Conservation (phyloP, 2,888 invertebrate species). For the Ctena decussata region DNA sequence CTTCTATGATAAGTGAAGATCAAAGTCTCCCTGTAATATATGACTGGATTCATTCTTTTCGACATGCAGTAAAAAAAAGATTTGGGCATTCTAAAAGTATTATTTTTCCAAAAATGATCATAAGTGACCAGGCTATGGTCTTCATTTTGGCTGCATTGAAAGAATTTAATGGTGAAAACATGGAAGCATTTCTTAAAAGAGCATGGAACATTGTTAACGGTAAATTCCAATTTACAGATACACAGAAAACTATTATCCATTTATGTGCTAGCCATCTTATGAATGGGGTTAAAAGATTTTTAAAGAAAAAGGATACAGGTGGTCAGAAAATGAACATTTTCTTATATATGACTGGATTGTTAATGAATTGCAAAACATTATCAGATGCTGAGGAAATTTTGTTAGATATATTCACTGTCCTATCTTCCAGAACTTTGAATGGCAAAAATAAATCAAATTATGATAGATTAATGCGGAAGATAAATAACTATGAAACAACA, state of each 20-base stretch:
- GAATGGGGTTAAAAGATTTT: slow-evolving; percentile 4
- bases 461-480: slow-evolving; percentile 18
- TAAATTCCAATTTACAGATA: background rate
- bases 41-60: slow-evolving; percentile 24
- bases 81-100: slow-evolving; percentile 9
- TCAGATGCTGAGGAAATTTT: slow-evolving; percentile 20
- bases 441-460: slow-evolving; percentile 13
- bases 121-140: slow-evolving; percentile 44
- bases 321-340: slow-evolving; percentile 13
- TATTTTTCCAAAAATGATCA: background rate
- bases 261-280: slow-evolving; percentile 19
- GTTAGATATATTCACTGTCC: slow-evolving; percentile 16
- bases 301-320: slow-evolving; percentile 19
- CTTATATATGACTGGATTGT: slow-evolving; percentile 20
- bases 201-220: slow-evolving; percentile 15
- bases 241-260: slow-evolving; percentile 5
- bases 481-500: slow-evolving; percentile 12
- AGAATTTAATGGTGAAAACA: slow-evolving; percentile 27
- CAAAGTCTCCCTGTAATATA: slow-evolving; percentile 25
- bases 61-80: background rate
- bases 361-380: slow-evolving; percentile 39
- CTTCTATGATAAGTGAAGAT: slow-evolving; percentile 31
- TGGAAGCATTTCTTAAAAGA: slow-evolving; percentile 3
- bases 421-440: slow-evolving; percentile 1
- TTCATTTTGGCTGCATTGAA: slow-evolving; percentile 27